Evolutionary conservation across 2,113 vertebrate genomes (phyloP).

Genomic region (human (Homo sapiens)): GRCh38 chr9:8772501-8773000

Average conservation of each 20-base stretch:
- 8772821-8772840: background rate
- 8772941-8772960: background rate
- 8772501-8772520: no score
- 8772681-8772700: background rate
- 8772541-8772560: no score
- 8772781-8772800: background rate
- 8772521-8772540: no score
- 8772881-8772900: background rate
- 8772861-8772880: constrained; percentile 6
- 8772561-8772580: no score
- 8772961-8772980: background rate
- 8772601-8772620: no score
- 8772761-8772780: background rate
- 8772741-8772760: background rate
- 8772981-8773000: background rate
- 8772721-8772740: background rate
- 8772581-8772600: no score
- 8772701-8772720: background rate
- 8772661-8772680: background rate
- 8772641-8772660: no score
- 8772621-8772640: no score
- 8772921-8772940: background rate
- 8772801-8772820: background rate
- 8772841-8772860: background rate
- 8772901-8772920: background rate